Evolutionary conservation across 1,140 invertebrate genomes (phyloP).

Genomic region (Papilio dardanus): DNA sequence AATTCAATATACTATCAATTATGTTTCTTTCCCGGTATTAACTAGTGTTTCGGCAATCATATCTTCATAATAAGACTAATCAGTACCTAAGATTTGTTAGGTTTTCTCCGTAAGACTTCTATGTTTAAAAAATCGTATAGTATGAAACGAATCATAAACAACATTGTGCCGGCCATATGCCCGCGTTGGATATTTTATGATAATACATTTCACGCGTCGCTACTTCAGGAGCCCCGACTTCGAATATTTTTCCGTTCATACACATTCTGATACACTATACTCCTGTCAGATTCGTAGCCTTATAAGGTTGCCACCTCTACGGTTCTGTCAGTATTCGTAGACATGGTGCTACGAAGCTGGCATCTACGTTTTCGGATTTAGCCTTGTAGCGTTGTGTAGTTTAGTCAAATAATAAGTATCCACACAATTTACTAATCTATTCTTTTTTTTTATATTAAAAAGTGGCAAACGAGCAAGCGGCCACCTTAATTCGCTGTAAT

Average conservation of each 20-base stretch:
- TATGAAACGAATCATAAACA: constrained; percentile 33
- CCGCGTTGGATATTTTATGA: constrained; percentile 33
- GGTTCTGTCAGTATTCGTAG: not conserved
- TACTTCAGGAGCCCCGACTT: constrained; percentile 21
- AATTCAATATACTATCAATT: no score
- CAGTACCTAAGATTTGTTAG: no score
- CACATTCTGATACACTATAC: constrained; percentile 23
- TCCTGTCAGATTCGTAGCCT: not conserved
- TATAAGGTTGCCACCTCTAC: not conserved
- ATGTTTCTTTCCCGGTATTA: no score
- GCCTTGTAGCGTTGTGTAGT: no score
- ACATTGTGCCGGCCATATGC: constrained; percentile 24
- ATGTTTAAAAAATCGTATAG: not conserved
- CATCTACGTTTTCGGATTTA: no score
- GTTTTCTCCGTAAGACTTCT: not conserved
- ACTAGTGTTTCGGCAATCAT: no score
- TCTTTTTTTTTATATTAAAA: no score
- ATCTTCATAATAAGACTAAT: no score
- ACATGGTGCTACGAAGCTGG: not conserved
- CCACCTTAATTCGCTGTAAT: no score
- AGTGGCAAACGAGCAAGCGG: no score
- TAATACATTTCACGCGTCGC: constrained; percentile 36
- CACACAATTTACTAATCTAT: no score
- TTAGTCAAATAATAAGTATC: no score
- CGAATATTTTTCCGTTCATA: constrained; percentile 34